Evolutionary conservation across 2,888 invertebrate species (phyloP).

Genomic region (Macroteleia sp.): DNA sequence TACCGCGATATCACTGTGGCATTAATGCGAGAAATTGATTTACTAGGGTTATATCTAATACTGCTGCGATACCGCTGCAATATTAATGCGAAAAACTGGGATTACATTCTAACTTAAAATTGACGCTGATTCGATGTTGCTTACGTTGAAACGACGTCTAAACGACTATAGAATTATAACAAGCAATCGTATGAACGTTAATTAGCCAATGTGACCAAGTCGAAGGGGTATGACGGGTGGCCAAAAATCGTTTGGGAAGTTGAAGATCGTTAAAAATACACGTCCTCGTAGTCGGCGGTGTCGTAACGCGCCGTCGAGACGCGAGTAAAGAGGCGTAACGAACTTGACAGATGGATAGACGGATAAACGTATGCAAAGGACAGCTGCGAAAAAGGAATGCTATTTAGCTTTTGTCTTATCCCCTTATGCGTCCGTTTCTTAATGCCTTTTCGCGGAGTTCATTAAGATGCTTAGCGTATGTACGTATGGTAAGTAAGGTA

Average conservation of each 20-base stretch:
- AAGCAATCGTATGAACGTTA: conserved; percentile 15
- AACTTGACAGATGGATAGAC: conserved; percentile 60
- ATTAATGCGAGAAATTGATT: too few relatives aligned
- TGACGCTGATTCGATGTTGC: too few relatives aligned
- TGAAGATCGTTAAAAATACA: conserved; percentile 69
- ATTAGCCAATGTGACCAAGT: conserved; percentile 13
- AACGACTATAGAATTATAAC: not conserved
- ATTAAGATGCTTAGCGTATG: conserved; percentile 66
- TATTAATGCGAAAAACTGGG: too few relatives aligned
- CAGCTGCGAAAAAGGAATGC: conserved; percentile 65
- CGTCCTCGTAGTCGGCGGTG: too few relatives aligned
- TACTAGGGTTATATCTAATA: too few relatives aligned
- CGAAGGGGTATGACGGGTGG: not conserved
- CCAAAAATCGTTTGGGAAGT: conserved; percentile 1
- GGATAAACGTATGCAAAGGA: conserved; percentile 65
- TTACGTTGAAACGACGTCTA: too few relatives aligned
- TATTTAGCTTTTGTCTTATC: conserved; percentile 61
- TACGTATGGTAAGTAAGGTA: too few relatives aligned
- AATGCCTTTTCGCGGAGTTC: conserved; percentile 65
- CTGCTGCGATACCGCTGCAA: too few relatives aligned
- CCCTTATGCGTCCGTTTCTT: not conserved
- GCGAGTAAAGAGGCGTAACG: conserved; percentile 59
- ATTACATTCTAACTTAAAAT: too few relatives aligned
- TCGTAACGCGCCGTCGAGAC: conserved; percentile 55
- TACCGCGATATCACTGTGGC: too few relatives aligned